Evolutionary conservation across 1,140 invertebrate genomes (phyloP), one percentile per base, ranked within the genome.

Genomic region (Drosophila kepulauana): DNA sequence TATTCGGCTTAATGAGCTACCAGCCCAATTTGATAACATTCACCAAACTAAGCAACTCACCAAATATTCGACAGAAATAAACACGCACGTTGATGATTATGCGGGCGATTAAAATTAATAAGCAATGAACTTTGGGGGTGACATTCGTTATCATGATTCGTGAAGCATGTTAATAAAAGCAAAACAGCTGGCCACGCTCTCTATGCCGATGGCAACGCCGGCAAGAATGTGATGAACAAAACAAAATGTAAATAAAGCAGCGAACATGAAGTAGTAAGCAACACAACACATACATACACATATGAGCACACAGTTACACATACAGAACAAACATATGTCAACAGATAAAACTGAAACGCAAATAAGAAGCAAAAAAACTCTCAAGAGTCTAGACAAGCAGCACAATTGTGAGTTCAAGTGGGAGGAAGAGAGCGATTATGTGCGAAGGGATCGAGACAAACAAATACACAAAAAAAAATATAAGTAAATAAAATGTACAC

Each of bases 221-320:
- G 28, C 20, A 70, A 70, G 81, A 84, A 84, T 78, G 13, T 68
- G 65, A 38, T 71, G 77, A 84, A 77, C 81, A 84, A 80, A 84
- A 84, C 81, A 84, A 84, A 84, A 75, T 66, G 38, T 11, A 54
- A 77, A 67, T 45, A 61, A 68, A 69, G 49, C 63, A 70, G 28
- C 54, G 48, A 51, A 61, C 30, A 72, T 82, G 45, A 79, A 79
- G 81, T 79, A 77, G 72, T 48, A 35, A 67, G 16, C 35, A 61
- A 71, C 65, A 38, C 43, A 75, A 65, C 43, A 81, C 56, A 74
- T 57, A 52, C 45, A 43, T 25, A 75, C 43, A 57, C 51, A 54
- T 15, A 54, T 13, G 30, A 15, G 15, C n/a, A 35, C 28, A 57
- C 43, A 71, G 70, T 33, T 33, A 82, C 10, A 54, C 48, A 28